phyloP scores from a whole-genome alignment of 2,888 invertebrate genomes.

The Holacanthella duospinosa region DNA sequence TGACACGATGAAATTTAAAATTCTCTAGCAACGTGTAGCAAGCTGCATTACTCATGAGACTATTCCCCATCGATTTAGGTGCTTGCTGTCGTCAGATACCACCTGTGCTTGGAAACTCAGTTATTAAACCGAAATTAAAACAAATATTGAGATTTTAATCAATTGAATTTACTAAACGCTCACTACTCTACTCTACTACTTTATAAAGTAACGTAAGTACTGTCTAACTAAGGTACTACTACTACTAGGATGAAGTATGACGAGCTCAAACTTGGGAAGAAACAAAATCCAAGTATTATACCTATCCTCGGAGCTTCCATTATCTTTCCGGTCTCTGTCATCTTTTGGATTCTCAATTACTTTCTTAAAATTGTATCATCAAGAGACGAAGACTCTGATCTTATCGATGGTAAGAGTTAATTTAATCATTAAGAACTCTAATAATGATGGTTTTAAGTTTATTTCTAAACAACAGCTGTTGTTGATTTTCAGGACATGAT shows the following conservation, averaged over 20 bases:
- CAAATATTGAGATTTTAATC: too few relatives aligned
- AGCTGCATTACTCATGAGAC: too few relatives aligned
- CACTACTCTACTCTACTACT: too few relatives aligned
- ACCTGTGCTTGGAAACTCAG: too few relatives aligned
- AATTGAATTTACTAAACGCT: too few relatives aligned
- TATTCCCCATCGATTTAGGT: too few relatives aligned
- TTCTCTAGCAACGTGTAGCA: too few relatives aligned
- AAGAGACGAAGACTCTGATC: neutral
- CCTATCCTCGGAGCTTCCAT: slow-evolving; percentile 56
- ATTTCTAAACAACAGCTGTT: neutral
- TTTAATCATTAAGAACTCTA: neutral
- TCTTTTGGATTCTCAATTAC: slow-evolving; percentile 63
- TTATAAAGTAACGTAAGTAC: too few relatives aligned
- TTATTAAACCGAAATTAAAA: too few relatives aligned
- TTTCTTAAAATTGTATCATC: slow-evolving; percentile 49
- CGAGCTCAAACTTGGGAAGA: slow-evolving; percentile 26
- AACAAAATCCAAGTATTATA: slow-evolving; percentile 28
- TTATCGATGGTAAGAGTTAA: neutral
- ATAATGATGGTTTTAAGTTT: neutral
- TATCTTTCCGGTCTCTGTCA: slow-evolving; percentile 63
- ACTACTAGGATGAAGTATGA: slow-evolving; percentile 29
- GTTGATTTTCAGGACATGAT: slow-evolving; percentile 45
- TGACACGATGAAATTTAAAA: too few relatives aligned
- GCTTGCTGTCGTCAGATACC: too few relatives aligned
- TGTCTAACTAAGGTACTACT: too few relatives aligned